These are phyloP conservation scores for Apis mellifera DNA, from an alignment of 1,140 invertebrate genomes.

Conservation along the genomic window DNA sequence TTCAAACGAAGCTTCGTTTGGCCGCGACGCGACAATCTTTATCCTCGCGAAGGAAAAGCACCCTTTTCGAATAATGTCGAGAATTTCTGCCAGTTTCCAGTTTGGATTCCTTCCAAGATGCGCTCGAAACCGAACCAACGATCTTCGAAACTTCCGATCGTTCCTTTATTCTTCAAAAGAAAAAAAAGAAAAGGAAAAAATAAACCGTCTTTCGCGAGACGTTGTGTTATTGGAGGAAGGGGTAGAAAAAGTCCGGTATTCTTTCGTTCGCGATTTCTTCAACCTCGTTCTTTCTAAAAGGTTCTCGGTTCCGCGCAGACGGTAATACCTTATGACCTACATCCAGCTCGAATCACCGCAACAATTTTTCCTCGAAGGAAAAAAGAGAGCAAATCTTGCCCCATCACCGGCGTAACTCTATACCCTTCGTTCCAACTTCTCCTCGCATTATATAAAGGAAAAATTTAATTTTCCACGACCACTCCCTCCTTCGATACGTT, in stretches of 20 bases:
- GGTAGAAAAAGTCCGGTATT: neutral
- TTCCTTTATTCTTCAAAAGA: neutral
- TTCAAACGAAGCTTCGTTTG: neutral
- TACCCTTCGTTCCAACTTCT: neutral
- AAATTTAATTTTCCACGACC: constrained; percentile 38
- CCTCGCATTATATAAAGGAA: constrained; percentile 19
- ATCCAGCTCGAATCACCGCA: neutral
- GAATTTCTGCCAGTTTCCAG: neutral
- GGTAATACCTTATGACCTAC: constrained; percentile 24
- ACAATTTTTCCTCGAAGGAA: constrained; percentile 17
- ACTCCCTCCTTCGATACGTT: no score
- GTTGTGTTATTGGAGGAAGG: neutral
- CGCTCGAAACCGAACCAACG: neutral
- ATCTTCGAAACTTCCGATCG: constrained; percentile 1
- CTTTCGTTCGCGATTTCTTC: constrained; percentile 24
- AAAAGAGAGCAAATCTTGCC: constrained; percentile 12
- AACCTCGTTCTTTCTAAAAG: neutral
- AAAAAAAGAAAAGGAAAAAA: neutral
- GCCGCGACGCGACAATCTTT: neutral
- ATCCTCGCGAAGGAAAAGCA: neutral
- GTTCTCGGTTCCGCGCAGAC: no score
- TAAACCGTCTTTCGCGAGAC: neutral
- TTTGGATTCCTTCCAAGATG: neutral
- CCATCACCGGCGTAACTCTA: constrained; percentile 14
- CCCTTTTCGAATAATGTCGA: neutral